These are phyloP conservation scores for Euglossa dilemma DNA, from an alignment of 1,140 invertebrate genomes.

Conservation along the genomic window DNA sequence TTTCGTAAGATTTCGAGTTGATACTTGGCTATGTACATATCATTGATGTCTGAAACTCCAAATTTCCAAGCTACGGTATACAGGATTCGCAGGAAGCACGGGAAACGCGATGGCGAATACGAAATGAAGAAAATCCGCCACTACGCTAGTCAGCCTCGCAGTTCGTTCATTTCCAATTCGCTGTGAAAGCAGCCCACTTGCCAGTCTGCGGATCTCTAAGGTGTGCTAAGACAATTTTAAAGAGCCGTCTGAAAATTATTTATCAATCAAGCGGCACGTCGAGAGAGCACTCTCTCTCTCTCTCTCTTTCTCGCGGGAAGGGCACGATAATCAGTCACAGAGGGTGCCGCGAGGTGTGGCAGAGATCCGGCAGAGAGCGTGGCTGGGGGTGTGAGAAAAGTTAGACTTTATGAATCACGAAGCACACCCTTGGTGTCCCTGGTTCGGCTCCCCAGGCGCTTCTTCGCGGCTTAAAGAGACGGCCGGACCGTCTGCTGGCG, in stretches of 20 bases:
- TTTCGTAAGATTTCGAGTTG: too few relatives aligned
- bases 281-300: too few relatives aligned
- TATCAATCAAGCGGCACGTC: neutral
- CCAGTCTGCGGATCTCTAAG: neutral
- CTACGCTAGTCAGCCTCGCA: too few relatives aligned
- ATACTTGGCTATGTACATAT: too few relatives aligned
- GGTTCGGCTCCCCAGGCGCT: conserved; percentile 50
- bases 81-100: too few relatives aligned
- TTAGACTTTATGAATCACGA: conserved; percentile 68
- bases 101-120: too few relatives aligned
- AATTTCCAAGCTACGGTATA: too few relatives aligned
- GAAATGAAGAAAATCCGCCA: too few relatives aligned
- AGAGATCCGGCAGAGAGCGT: conserved; percentile 26
- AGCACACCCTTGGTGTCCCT: conserved; percentile 60
- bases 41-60: too few relatives aligned
- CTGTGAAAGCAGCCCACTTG: neutral
- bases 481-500: conserved; percentile 57
- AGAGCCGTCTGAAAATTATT: conserved; percentile 5
- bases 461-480: conserved; percentile 65
- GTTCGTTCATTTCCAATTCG: neutral
- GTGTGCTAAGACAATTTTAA: neutral
- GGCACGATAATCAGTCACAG: conserved; percentile 61
- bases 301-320: conserved; percentile 7
- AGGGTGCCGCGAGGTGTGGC: conserved; percentile 18
- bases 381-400: conserved; percentile 54